Base-by-base conservation (phyloP, 2,113 vertebrate genomes). In the Brienomyrus brachyistius region DNA sequence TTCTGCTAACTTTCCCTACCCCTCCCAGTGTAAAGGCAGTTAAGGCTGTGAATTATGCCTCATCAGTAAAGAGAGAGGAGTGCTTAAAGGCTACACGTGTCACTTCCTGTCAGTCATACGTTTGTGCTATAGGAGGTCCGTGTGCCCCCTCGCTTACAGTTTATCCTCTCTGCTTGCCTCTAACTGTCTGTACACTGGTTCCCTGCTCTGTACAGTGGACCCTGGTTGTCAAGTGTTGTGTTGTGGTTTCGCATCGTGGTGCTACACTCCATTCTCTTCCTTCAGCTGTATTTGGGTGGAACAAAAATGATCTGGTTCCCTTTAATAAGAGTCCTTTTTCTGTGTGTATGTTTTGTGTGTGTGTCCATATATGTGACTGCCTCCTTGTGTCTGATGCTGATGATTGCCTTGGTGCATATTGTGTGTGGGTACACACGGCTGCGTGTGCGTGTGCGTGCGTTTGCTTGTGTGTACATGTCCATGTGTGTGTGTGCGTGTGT, bases 291-390 rank as follows among this genome's bases (percentile, higher is more conserved):
- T 43, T 89, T 51, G 56, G 50, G 80, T 66, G 86, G 62, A 90
- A 70, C 10, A 74, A 62, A n/a, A 51, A 43, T 43, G 17, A 82
- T 31, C n/a, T 47, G 15, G 17, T 54, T 45, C 70, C 43, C 51
- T 83, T 21, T 90, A 91, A 90, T 87, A 50, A 90, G 5, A 82
- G 52, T 70, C 45, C 85, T 90, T 88, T 45, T 92, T 89, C 59
- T 91, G 51, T 89, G 82, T 89, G 83, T 92, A 77, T 91, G 77
- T 94, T 93, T 62, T 40, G 56, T 89, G 52, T 90, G 15, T 88
- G 52, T 94, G 90, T 94, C 91, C 92, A n/a, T 85, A 59, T 88
- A 54, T 87, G 83, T 31, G 23, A 88, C 6, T 90, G 84, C 51
- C 86, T 6, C 48, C n/a, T 56, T 87, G 59, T 88, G 40, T 74